Base-by-base conservation (phyloP, 2,797 vertebrate genomes). In the Pyrocephalus nanus region DNA sequence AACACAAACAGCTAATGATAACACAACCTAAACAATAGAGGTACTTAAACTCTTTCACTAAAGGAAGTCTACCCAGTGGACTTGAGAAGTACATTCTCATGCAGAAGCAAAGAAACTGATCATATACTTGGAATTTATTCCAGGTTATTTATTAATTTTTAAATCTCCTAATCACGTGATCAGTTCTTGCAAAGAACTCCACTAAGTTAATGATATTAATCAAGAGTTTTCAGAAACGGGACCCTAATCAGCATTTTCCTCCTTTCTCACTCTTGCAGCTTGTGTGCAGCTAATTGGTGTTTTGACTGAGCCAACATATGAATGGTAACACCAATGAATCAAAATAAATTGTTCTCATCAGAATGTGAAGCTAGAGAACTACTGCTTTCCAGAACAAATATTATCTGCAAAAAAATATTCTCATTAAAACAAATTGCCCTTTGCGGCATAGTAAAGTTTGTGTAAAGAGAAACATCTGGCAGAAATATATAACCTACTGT, bases 401-500 rank as follows among this genome's bases (percentile, higher is more conserved):
- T 96, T 97, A 96, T 95, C 94, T 75, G 97, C 30, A 61, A 94
- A 97, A 96, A 96, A 97, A 95, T 95, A 95, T 86, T 96, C 96
- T 97, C 94, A 95, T 97, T 97, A 97, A 97, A 97, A 94, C 76
- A 96, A 97, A 97, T 97, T 97, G 84, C 95, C 86, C 94, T 97
- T 96, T 95, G 75, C 42, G 43, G 94, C 55, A 53, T 96, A 97
- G 97, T 97, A 97, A 97, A 97, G 95, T 94, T 94, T 65, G 73
- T 96, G 91, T 97, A 95, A 97, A 96, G 88, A 97, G 96, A 95
- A 97, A 95, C 97, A 97, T 97, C 96, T 97, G 97, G 97, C 85
- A 92, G 95, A 96, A 93, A 93, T 75, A 83, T 96, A 94, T 91
- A 97, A 95, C 75, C 89, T 96, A 92, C 78, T 95, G 75, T 83